phyloP scores from a whole-genome alignment of 2,888 invertebrate species.

The Dynastes tityus region DNA sequence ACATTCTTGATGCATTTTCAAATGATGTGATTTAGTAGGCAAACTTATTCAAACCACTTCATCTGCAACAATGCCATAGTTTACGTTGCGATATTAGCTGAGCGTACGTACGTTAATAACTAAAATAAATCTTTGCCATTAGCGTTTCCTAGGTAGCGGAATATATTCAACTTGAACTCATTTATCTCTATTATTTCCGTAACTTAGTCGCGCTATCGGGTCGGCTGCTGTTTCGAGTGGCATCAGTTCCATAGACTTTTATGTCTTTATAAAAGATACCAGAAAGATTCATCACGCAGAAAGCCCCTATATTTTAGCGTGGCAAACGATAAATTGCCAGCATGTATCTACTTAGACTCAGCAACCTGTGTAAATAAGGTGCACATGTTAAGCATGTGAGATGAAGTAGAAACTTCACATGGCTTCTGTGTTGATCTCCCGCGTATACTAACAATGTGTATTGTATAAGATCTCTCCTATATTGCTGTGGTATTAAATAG shows the following conservation, averaged over 20 bases:
- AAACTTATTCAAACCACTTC: neutral
- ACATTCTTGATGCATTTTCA: no score
- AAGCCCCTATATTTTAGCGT: slow-evolving; percentile 42
- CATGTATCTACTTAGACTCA: slow-evolving; percentile 21
- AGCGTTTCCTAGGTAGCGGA: slow-evolving; percentile 58
- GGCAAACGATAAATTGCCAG: slow-evolving; percentile 24
- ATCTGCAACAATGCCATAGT: neutral
- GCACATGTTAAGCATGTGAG: slow-evolving; percentile 13
- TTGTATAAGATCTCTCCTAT: neutral
- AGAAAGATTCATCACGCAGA: slow-evolving; percentile 63
- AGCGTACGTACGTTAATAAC: slow-evolving; percentile 51
- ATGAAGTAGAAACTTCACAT: slow-evolving; percentile 17
- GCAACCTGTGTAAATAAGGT: slow-evolving; percentile 6
- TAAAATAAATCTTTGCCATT: slow-evolving; percentile 62
- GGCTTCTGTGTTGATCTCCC: neutral
- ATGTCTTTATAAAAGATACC: slow-evolving; percentile 64
- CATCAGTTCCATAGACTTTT: slow-evolving; percentile 62
- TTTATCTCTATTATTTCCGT: slow-evolving; percentile 63
- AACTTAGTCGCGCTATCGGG: slow-evolving; percentile 61
- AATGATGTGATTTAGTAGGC: neutral
- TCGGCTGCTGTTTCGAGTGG: slow-evolving; percentile 55
- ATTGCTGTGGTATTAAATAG: neutral
- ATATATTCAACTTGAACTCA: slow-evolving; percentile 59
- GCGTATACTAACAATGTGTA: neutral
- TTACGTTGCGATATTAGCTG: neutral